Conservation (phyloP, 2,113 vertebrate genomes). For the Aplodontia rufa region DNA sequence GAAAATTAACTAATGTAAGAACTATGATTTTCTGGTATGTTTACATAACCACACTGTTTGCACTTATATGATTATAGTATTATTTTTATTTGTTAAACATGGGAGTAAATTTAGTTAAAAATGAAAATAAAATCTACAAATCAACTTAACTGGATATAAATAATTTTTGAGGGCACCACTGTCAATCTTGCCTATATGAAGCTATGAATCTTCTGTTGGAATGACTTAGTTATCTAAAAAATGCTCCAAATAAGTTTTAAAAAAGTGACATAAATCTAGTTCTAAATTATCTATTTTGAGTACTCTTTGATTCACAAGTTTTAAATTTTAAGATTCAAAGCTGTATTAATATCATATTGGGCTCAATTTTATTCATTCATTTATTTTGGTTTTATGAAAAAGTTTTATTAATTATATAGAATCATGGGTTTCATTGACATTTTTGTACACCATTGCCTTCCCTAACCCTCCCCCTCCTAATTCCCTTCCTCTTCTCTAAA, state of each 20-base stretch:
- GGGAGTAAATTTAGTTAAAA: neutral
- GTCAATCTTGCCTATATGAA: neutral
- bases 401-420: neutral
- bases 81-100: neutral
- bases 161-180: neutral
- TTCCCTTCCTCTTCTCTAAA: neutral
- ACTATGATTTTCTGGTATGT: neutral
- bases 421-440: neutral
- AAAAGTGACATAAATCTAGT: neutral
- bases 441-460: neutral
- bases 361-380: neutral
- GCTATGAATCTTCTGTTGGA: neutral
- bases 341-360: slow-evolving; percentile 1
- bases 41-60: neutral
- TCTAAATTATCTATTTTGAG: neutral
- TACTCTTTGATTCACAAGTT: neutral
- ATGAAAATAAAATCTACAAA: slow-evolving; percentile 4
- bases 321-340: neutral
- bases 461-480: neutral
- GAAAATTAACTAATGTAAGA: neutral
- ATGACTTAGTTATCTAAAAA: neutral
- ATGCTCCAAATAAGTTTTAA: too few species aligned
- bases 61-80: neutral
- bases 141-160: neutral
- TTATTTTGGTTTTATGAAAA: neutral